Base-by-base conservation (phyloP, 2,797 vertebrate species). In the Poecilia picta region DNA sequence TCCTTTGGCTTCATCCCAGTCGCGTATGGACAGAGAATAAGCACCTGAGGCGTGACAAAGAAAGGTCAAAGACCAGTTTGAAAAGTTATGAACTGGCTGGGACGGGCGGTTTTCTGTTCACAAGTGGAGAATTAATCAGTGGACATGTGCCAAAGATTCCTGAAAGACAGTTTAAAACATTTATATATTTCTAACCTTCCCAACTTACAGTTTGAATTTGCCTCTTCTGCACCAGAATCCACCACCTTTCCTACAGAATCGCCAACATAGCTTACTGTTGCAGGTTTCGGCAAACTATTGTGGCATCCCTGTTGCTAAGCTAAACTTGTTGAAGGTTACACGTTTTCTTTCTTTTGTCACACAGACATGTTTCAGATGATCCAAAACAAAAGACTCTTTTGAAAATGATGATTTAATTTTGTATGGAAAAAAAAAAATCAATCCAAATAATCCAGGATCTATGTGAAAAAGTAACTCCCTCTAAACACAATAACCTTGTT, bases 11-110 rank as follows among this genome's bases (percentile, higher is more conserved):
- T 98, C 97, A 75, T 99, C 98, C 97, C 97, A 98, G 91, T 98
- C 98, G 84, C 97, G 96, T 90, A 99, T 98, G 45, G 97, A 99
- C 70, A 99, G 97, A 80, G 98, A 98, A 81, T 97, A 98, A 88
- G 97, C 98, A 91, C 97, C 98, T 99, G 88, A 45, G 70, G 75
- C 7, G 53, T 76, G 39, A 76, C 3, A 20, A 36, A 10, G 51
- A 33, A 79, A 33, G 18, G 33, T 36, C 23, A 43, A 70, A 43
- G 23, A 43, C 12, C 12, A 43, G 20, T 33, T 25, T 70, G 39
- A 16, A 11, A 66, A 39, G 62, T 66, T 36, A 10, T 8, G 20
- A 66, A 66, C 33, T 66, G 62, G 33, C 33, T 36, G 33, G 8
- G 39, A 25, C 0, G 3, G 13, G 5, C 5, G 2, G 66, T 41